Base-by-base conservation (phyloP, 1,140 invertebrate species). In the Cylas formicarius region DNA sequence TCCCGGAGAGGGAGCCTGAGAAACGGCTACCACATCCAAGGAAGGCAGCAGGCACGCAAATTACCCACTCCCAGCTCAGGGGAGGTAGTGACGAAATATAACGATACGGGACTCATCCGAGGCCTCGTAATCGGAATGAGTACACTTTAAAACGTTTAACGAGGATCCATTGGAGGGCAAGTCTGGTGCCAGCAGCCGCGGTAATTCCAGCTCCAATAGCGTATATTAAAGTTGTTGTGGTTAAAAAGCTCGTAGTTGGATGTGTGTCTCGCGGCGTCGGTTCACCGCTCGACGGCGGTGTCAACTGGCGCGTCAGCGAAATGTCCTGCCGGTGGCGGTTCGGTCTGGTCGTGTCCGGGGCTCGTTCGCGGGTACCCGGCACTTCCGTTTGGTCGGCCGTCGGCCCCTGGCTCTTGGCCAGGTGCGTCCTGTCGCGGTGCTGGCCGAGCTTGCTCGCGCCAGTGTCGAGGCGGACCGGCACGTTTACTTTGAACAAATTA, bases 151-250 rank as follows among this genome's bases (percentile, higher is more conserved):
- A 88, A 77, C 76, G 77, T 79, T 85, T 83, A 82, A 82, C 80
- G 78, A 87, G 81, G 78, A 87, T 72, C 75, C 69, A 81, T 85
- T 86, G 82, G 81, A 86, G 84, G 84, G 84, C 82, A 89, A 89
- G 84, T 88, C 83, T 85, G 81, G 80, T 84, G 81, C 81, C 81
- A 85, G 83, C 82, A 82, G 44, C 44, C 76, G 84, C 84, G 83
- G 84, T 60, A 57, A 61, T 57, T 58, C 52, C 55, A 58, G 80
- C 81, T 83, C 77, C 78, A 80, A 80, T 77, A 83, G 79, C 78
- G 77, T 81, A 83, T 82, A 82, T 78, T 80, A 77, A 78, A 75
- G 75, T 78, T 78, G 79, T 80, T 84, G 81, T 76, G 73, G 78
- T 80, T 78, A 78, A 80, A 80, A 80, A 78, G 76, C 75, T 79